These are phyloP conservation scores for Neopipo cinnamomea DNA, from an alignment of 2,113 vertebrate genomes.

Conservation along the genomic window DNA sequence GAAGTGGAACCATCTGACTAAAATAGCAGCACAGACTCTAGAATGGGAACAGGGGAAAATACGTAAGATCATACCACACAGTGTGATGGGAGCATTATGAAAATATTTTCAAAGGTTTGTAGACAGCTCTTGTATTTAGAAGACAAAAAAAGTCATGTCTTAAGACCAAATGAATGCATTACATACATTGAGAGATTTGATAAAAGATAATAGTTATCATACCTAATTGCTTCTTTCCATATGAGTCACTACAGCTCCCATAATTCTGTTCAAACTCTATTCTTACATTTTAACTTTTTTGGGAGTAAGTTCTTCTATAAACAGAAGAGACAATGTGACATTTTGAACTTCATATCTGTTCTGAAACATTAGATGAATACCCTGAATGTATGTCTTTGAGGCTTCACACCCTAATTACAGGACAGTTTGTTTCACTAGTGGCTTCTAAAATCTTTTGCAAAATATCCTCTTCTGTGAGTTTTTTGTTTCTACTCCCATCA, in stretches of 20 bases:
- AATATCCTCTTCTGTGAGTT: not conserved
- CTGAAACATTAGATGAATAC: not conserved
- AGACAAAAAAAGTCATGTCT: not conserved
- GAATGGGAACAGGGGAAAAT: not conserved
- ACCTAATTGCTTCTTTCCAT: not conserved
- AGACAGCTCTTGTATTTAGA: not conserved
- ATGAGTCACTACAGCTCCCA: not conserved
- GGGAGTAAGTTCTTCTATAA: not conserved
- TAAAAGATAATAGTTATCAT: not conserved
- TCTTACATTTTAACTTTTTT: not conserved
- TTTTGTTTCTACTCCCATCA: not conserved
- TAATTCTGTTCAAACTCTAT: not conserved
- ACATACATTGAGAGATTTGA: not conserved
- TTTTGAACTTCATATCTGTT: not conserved
- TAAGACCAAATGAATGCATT: not conserved
- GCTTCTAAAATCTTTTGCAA: not conserved
- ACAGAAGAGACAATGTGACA: not conserved
- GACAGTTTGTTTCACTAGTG: not conserved
- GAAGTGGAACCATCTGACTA: not conserved
- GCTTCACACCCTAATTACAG: not conserved
- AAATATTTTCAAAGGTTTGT: not conserved
- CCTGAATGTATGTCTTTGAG: not conserved
- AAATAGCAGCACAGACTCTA: not conserved
- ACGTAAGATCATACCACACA: not conserved
- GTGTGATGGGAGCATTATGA: not conserved